phyloP scores from a whole-genome alignment of 2,797 vertebrate genomes.

The Perodicticus potto region DNA sequence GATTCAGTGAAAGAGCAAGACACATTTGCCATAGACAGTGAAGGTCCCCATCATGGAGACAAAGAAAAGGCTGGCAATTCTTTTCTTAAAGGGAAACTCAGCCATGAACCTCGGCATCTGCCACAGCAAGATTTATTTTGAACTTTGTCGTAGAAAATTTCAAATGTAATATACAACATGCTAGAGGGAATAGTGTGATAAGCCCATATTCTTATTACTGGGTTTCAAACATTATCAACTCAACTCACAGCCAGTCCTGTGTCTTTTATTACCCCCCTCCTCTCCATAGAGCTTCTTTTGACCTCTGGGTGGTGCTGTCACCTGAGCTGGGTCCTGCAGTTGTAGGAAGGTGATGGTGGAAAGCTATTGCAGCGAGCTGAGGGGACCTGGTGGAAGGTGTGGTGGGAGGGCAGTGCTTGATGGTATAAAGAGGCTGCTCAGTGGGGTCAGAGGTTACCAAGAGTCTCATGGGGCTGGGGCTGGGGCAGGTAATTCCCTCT shows the following conservation, averaged over 20 bases:
- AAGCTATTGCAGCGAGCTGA: neutral
- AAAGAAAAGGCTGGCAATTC: too few species aligned
- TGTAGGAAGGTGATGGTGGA: neutral
- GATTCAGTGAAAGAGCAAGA: neutral
- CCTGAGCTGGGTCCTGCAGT: neutral
- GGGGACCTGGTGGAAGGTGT: neutral
- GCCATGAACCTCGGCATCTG: neutral
- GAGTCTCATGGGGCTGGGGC: neutral
- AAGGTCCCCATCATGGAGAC: too few species aligned
- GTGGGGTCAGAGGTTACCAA: neutral
- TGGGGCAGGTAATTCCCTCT: neutral
- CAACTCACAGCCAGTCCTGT: accelerated
- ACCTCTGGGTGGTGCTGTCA: neutral
- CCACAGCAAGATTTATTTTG: neutral
- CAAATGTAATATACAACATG: neutral
- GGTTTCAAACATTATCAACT: neutral
- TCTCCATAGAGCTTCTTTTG: neutral
- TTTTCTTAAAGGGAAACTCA: neutral
- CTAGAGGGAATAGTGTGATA: neutral
- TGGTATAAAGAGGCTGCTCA: neutral
- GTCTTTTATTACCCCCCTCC: neutral
- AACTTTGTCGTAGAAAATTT: neutral
- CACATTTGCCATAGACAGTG: too few species aligned
- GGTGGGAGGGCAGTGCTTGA: accelerated
- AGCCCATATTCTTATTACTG: neutral